Percentiles rank a stretch among this genome's conserved stretches.
These are phyloP conservation scores for Trilocha varians DNA, from an alignment of 2,888 invertebrate species.

Conservation along the genomic window DNA sequence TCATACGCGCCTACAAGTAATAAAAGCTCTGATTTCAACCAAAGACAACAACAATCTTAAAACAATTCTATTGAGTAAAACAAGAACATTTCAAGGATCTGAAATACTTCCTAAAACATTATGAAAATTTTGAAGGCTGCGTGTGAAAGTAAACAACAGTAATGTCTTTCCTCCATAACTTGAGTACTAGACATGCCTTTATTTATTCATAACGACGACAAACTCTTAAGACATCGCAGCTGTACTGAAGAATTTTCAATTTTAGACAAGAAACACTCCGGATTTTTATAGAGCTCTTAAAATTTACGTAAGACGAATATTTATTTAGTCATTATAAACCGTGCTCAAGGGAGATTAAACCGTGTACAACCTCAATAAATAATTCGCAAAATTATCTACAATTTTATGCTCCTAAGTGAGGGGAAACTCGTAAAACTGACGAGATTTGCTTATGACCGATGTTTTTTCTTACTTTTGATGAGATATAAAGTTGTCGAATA, in stretches of 20 bases:
- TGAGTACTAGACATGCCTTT: conserved; percentile 3
- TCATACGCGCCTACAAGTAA: too few species aligned
- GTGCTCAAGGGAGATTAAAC: conserved; percentile 2
- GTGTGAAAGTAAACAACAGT: not conserved
- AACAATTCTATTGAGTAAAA: too few species aligned
- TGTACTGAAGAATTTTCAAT: conserved; percentile 18
- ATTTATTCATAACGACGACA: conserved; percentile 21
- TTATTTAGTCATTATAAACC: conserved; percentile 3
- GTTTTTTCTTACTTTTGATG: not conserved
- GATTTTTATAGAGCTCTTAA: conserved; percentile 20
- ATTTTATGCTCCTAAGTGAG: not conserved
- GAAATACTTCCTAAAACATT: too few species aligned
- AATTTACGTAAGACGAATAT: conserved; percentile 8
- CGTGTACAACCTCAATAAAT: not conserved
- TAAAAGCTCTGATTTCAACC: too few species aligned
- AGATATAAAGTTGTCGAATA: not conserved
- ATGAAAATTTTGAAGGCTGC: not conserved
- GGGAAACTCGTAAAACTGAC: not conserved
- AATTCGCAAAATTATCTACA: not conserved
- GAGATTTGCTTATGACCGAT: not conserved
- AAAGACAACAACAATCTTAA: too few species aligned
- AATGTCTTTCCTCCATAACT: not conserved
- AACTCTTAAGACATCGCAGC: conserved; percentile 14
- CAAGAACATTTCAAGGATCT: too few species aligned
- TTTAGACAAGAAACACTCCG: conserved; percentile 11